Base-by-base conservation (phyloP, 1,140 invertebrate species). In the Procambarus clarkii region DNA sequence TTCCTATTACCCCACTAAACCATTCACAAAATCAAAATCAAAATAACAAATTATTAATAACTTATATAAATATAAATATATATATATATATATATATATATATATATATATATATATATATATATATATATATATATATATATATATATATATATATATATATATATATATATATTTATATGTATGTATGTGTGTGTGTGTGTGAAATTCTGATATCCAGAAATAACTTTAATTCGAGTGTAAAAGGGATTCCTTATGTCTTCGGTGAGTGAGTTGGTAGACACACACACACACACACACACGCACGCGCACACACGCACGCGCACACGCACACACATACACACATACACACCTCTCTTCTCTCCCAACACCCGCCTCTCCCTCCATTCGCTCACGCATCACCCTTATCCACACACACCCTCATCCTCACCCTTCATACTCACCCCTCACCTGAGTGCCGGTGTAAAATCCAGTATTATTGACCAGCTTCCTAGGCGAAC, bases 61-160 rank as follows among this genome's bases (percentile, higher is more conserved):
- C 13, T 5, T 54, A 0, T 54, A 2, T 54, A 54, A 5, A 54
- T 54, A 54, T 54, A 54, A 3, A 82, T 82, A 82, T 50, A 58
- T 58, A 82, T 60, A 50, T 50, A 54, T 82, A 82, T 82, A 82
- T 50, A 24, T 58, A 24, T 54, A 82, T 82, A 58, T 50, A 54
- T 54, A 54, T 80, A 80, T 80, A 80, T 46, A 80, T 80, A 80
- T 50, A 80, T 80, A 80, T 48, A 54, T 46, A 45, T 76, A 76
- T 76, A 76, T 7, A 82, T 82, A 82, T 54, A 58, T 58, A 82
- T 60, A 54, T 54, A 58, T 82, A 82, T 82, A 82, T n/a, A 24
- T 58, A 58, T 54, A 82, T 82, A 58, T n/a, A 80, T 45, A 80
- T 45, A 44, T 44, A 80, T 8, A 46, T 80, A 48, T 18, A 34